Percentiles rank a stretch among this genome's conserved stretches.
phyloP scores from a whole-genome alignment of 2,888 invertebrate species.

The Hydropsyche betteni region DNA sequence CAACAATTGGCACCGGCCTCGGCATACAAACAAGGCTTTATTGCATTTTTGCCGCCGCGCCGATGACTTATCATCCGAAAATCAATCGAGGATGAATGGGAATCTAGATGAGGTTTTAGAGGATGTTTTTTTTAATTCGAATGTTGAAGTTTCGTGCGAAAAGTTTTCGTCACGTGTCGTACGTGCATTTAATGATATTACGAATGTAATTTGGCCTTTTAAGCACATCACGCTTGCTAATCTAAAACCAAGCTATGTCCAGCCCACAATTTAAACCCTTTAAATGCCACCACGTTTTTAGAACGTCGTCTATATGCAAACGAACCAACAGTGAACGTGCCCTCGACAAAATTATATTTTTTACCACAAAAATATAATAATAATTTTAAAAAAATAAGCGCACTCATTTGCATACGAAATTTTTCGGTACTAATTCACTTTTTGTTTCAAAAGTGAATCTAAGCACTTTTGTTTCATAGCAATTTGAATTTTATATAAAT shows the following conservation, averaged over 20 bases:
- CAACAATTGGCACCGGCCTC: slow-evolving; percentile 36
- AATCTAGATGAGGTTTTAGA: no score
- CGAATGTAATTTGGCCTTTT: slow-evolving; percentile 5
- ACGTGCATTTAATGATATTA: background rate
- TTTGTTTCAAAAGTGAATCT: no score
- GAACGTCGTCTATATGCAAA: slow-evolving; percentile 9
- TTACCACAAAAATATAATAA: no score
- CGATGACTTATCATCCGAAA: background rate
- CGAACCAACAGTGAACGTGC: background rate
- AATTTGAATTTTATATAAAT: no score
- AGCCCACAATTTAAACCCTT: background rate
- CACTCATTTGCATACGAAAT: no score
- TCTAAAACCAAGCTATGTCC: background rate
- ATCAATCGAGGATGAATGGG: no score
- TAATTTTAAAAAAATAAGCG: no score
- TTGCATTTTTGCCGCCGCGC: slow-evolving; percentile 27
- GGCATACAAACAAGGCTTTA: slow-evolving; percentile 38
- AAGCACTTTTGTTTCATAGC: no score
- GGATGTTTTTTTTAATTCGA: background rate
- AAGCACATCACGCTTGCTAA: slow-evolving; percentile 18
- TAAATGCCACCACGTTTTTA: background rate
- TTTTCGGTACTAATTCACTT: no score
- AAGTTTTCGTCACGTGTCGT: background rate
- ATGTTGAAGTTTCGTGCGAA: background rate
- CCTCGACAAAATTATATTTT: no score